phyloP scores from a whole-genome alignment of 2,888 invertebrate genomes.

The Tridacna gigas region DNA sequence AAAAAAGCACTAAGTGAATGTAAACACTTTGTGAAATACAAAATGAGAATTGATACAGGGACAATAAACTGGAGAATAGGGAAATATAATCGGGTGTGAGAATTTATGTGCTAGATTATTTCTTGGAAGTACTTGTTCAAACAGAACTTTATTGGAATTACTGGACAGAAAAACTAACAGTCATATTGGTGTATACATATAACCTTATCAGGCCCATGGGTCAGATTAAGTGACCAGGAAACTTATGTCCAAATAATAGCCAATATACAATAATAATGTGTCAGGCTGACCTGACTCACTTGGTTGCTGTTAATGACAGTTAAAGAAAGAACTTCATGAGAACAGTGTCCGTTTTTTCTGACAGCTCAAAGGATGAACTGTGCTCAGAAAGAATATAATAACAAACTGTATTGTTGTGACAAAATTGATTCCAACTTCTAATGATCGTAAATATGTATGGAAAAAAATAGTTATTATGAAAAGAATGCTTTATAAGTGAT shows the following conservation, averaged over 20 bases:
- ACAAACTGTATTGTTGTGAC: too few species aligned
- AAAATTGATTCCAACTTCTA: too few species aligned
- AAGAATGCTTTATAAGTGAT: too few species aligned
- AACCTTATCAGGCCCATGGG: conserved; percentile 3
- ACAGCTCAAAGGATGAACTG: too few species aligned
- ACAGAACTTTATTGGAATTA: conserved; percentile 20
- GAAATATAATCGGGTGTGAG: conserved; percentile 11
- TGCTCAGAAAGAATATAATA: too few species aligned
- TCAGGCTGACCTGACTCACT: neutral
- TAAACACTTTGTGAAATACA: conserved; percentile 23
- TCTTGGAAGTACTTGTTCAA: conserved; percentile 17
- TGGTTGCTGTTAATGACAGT: too few species aligned
- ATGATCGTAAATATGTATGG: too few species aligned
- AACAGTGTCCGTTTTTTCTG: too few species aligned
- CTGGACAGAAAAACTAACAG: neutral
- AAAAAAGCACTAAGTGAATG: conserved; percentile 6
- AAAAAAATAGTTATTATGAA: too few species aligned
- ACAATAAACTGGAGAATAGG: neutral
- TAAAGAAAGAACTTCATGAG: too few species aligned
- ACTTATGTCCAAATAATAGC: conserved; percentile 15
- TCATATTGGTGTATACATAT: conserved; percentile 7
- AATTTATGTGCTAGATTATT: neutral
- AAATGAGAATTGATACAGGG: neutral
- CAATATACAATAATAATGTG: conserved; percentile 4
- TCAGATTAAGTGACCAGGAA: conserved; percentile 8